phyloP scores from a whole-genome alignment of 2,113 vertebrate genomes.

The Syngnathus floridae region DNA sequence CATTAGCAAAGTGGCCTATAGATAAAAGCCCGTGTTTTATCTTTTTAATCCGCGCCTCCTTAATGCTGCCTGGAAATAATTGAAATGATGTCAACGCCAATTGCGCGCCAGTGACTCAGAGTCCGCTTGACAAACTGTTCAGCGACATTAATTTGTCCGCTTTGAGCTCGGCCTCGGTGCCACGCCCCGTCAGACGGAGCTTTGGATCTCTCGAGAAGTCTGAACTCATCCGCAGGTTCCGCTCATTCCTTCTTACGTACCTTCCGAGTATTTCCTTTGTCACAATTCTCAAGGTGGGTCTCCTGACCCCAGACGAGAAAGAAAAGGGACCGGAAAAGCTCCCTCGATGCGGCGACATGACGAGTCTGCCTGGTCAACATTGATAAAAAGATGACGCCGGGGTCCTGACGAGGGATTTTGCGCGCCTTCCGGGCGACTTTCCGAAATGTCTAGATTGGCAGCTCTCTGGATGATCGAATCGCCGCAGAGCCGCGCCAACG shows the following conservation, averaged over 20 bases:
- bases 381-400: slow-evolving; percentile 53
- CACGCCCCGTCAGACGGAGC: not conserved
- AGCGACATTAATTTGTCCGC: slow-evolving; percentile 17
- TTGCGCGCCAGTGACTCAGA: slow-evolving; percentile 12
- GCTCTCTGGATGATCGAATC: slow-evolving; percentile 40
- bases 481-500: slow-evolving; percentile 25
- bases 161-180: slow-evolving; percentile 3
- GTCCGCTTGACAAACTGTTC: slow-evolving; percentile 30
- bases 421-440: slow-evolving; percentile 37
- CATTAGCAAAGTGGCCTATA: slow-evolving; percentile 63
- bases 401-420: slow-evolving; percentile 56
- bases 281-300: slow-evolving; percentile 58
- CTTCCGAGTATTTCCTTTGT: slow-evolving; percentile 58
- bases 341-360: slow-evolving; percentile 45
- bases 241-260: slow-evolving; percentile 39
- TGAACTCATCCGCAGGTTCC: slow-evolving; percentile 21
- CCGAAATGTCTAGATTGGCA: slow-evolving; percentile 53
- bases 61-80: slow-evolving; percentile 44
- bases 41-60: slow-evolving; percentile 56
- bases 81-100: slow-evolving; percentile 45
- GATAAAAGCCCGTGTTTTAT: slow-evolving; percentile 59
- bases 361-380: slow-evolving; percentile 64
- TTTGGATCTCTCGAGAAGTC: slow-evolving; percentile 36
- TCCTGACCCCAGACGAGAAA: slow-evolving; percentile 65
- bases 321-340: slow-evolving; percentile 52